phyloP scores from a whole-genome alignment of 2,888 invertebrate genomes.

The Branchipolynoe longqiensis region DNA sequence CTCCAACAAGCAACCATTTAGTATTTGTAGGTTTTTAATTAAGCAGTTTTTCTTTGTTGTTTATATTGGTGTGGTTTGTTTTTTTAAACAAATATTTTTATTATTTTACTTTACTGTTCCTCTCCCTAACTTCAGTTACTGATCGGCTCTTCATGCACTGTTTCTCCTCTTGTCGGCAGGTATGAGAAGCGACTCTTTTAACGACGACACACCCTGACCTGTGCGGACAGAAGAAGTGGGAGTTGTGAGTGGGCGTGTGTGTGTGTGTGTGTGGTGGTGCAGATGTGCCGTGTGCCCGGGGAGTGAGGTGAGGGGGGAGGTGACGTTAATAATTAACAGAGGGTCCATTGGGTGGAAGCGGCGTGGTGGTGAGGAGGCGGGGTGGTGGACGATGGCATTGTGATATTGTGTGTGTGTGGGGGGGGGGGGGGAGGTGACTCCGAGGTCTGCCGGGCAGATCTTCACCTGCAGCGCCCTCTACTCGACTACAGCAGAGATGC shows the following conservation, averaged over 20 bases:
- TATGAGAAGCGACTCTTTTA: slow-evolving; percentile 31
- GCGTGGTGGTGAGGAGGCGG: too few species aligned
- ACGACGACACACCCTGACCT: not conserved
- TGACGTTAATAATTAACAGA: too few species aligned
- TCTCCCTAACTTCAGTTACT: too few species aligned
- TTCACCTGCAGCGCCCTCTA: too few species aligned
- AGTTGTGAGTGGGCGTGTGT: not conserved
- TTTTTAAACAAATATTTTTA: not conserved
- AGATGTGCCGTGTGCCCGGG: not conserved
- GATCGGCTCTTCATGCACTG: not conserved
- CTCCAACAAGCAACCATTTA: too few species aligned
- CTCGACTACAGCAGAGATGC: too few species aligned
- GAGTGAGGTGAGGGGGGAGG: not conserved
- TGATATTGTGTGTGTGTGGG: not conserved
- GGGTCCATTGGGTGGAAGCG: too few species aligned
- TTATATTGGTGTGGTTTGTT: too few species aligned
- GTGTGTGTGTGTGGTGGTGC: not conserved
- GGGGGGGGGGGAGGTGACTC: too few species aligned
- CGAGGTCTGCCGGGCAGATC: too few species aligned
- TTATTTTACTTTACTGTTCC: not conserved
- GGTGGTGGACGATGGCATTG: not conserved
- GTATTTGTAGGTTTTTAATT: too few species aligned
- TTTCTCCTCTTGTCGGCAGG: not conserved
- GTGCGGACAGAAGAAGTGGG: not conserved
- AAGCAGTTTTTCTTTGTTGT: too few species aligned